phyloP scores from a whole-genome alignment of 2,888 invertebrate species.

The Deroplatys truncata region DNA sequence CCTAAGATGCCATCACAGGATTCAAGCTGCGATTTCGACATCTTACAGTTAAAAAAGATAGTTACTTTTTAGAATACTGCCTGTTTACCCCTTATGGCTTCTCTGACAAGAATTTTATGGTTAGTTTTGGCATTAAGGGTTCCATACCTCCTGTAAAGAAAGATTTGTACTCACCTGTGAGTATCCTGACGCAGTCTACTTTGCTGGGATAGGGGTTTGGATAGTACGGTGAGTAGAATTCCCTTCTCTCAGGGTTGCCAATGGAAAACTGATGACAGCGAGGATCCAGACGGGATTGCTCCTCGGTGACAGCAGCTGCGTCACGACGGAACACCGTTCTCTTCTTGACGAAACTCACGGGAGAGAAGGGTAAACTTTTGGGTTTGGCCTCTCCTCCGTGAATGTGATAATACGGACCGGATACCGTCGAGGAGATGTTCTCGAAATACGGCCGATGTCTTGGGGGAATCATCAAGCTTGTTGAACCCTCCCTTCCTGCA shows the following conservation, averaged over 20 bases:
- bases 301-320: not conserved
- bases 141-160: no score
- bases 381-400: not conserved
- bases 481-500: not conserved
- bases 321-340: not conserved
- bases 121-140: no score
- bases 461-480: constrained; percentile 2
- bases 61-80: no score
- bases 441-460: constrained; percentile 9
- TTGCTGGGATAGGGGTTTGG: constrained; percentile 63
- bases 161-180: constrained; percentile 56
- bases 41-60: no score
- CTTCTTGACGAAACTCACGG: not conserved
- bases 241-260: constrained; percentile 51
- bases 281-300: not conserved
- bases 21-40: no score
- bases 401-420: not conserved
- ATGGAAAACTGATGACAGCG: constrained; percentile 55
- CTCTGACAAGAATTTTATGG: no score
- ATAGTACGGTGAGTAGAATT: constrained; percentile 66
- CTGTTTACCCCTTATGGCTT: no score
- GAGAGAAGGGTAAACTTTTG: not conserved
- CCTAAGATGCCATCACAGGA: no score
- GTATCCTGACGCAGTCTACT: constrained; percentile 60
- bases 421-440: not conserved